Conservation (phyloP, 2,113 vertebrate genomes). For the Canis aureus region DNA sequence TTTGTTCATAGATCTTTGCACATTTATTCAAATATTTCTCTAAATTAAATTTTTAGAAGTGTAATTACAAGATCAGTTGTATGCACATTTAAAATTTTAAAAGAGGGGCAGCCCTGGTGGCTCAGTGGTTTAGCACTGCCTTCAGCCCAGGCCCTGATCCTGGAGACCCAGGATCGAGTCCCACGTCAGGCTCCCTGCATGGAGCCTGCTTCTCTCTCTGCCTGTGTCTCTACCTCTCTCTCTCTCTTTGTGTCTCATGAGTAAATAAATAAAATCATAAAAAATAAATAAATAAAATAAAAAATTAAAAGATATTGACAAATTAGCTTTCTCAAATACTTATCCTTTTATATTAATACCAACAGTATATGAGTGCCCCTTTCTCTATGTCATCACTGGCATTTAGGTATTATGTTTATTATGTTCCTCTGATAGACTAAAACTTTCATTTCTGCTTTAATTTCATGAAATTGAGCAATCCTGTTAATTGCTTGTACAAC, state of each 20-base stretch:
- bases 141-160: too few relatives aligned
- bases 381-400: not conserved
- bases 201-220: too few relatives aligned
- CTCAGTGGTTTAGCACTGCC: too few relatives aligned
- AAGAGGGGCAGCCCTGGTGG: not conserved
- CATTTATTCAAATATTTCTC: slow-evolving; percentile 5
- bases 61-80: not conserved
- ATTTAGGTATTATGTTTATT: not conserved
- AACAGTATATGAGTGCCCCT: not conserved
- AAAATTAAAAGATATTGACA: not conserved
- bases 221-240: too few relatives aligned
- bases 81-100: not conserved
- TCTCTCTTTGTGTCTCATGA: too few relatives aligned
- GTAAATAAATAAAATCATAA: too few relatives aligned
- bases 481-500: not conserved
- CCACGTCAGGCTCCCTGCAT: too few relatives aligned
- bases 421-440: not conserved
- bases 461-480: not conserved
- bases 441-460: not conserved
- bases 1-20: not conserved
- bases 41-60: not conserved
- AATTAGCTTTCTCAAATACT: not conserved
- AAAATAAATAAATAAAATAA: too few relatives aligned
- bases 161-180: too few relatives aligned
- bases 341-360: not conserved